Evolutionary conservation across 2,797 vertebrate species (phyloP).

Genomic region (Argya squamiceps): DNA sequence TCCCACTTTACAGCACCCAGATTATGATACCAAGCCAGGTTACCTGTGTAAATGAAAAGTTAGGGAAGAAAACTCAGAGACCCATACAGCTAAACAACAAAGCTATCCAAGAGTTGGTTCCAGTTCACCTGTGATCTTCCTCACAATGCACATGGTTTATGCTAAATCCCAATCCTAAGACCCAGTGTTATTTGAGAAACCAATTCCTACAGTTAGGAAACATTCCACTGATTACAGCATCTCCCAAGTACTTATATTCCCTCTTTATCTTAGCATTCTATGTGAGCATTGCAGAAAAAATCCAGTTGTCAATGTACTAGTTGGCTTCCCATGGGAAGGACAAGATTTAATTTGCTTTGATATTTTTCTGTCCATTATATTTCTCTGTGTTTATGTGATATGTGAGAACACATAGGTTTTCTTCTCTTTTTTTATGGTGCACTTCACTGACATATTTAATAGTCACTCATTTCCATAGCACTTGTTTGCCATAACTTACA

Average conservation of each 20-base stretch:
- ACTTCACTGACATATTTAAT: slow-evolving; percentile 51
- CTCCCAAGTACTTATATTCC: slow-evolving; percentile 12
- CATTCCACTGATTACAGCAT: not conserved
- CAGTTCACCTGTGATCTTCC: slow-evolving; percentile 22
- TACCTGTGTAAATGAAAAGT: slow-evolving; percentile 8
- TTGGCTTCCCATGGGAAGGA: slow-evolving; percentile 73
- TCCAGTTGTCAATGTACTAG: slow-evolving; percentile 29
- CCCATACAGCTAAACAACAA: slow-evolving; percentile 16
- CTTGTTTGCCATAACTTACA: slow-evolving; percentile 74
- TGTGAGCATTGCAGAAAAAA: slow-evolving; percentile 16
- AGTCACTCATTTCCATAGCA: slow-evolving; percentile 62
- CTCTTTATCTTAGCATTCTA: slow-evolving; percentile 27
- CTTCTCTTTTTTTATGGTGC: slow-evolving; percentile 62
- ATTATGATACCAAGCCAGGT: not conserved
- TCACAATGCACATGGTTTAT: slow-evolving; percentile 34
- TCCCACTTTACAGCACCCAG: not conserved
- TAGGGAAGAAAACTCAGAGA: slow-evolving; percentile 36
- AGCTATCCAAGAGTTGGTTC: not conserved
- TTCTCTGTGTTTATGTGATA: not conserved
- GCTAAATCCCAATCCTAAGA: not conserved
- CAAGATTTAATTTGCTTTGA: slow-evolving; percentile 35
- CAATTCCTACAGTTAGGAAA: slow-evolving; percentile 42
- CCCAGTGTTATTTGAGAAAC: slow-evolving; percentile 4
- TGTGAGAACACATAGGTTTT: not conserved
- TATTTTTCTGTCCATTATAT: not conserved